Base-by-base conservation (phyloP, 2,888 invertebrate species). In the Mythimna loreyi region DNA sequence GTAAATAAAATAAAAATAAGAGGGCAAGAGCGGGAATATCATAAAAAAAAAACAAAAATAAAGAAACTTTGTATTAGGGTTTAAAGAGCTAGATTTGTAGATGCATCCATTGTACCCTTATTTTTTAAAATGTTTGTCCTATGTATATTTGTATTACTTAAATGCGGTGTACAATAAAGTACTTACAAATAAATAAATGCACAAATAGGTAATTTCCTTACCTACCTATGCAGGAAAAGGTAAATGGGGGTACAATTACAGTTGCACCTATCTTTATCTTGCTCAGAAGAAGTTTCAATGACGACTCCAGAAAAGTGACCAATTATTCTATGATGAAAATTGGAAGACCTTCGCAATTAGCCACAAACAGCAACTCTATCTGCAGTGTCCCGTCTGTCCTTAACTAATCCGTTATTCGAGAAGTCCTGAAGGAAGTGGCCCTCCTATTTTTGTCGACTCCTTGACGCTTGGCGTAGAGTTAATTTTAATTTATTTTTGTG, bases 401-500 rank as follows among this genome's bases (percentile, higher is more conserved):
- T 53, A 66, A 47, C 56, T 66, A 82, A 68, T 76, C 84, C 60
- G 72, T 77, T 76, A 84, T 70, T 67, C 62, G 82, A 80, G 75
- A 66, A 75, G 70, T 86, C 84, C 83, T 86, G 81, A 82, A 86
- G 86, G 86, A 86, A 86, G 82, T 86, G 81, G 68, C 58, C 63
- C 70, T 75, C 76, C 82, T 75, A 84, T 84, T 84, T 84, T 70
- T 71, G 79, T 82, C 72, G 79, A 82, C 89, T 90, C 86, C 89
- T 90, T 89, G 84, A 85, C 72, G 80, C 85, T 85, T 81, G 82
- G 74, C 86, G 86, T 87, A 82, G 91, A 88, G 92, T 91, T 92
- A 90, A 93, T 91, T 92, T 92, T 91, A 93, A 93, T 86, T 92
- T 91, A 92, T 92, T 93, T 94, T 93, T 92, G n/a, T n/a, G 90